phyloP scores from a whole-genome alignment of 92 coral and sea anemone genomes.

The Umimayanthus kanabou region DNA sequence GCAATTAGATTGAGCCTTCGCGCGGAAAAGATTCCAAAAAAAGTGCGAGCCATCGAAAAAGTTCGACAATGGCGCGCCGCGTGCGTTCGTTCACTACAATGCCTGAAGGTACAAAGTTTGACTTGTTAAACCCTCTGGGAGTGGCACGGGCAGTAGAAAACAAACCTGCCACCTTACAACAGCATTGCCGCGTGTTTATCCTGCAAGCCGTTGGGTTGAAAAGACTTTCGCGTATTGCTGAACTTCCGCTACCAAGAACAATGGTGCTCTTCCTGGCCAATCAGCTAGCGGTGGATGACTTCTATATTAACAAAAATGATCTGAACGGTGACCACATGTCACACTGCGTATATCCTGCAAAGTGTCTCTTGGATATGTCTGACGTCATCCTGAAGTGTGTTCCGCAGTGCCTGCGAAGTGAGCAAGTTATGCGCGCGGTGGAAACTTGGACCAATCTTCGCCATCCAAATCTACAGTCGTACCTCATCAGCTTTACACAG shows the following conservation, averaged over 20 bases:
- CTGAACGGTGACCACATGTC: constrained; percentile 79
- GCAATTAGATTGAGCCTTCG: constrained; percentile 8
- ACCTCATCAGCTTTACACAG: constrained; percentile 69
- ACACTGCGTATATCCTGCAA: constrained; percentile 94
- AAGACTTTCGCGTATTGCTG: constrained; percentile 80
- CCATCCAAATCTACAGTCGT: constrained; percentile 82
- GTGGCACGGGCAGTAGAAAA: constrained; percentile 39
- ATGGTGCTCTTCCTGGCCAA: constrained; percentile 82
- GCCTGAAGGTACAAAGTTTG: constrained; percentile 65
- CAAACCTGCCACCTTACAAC: constrained; percentile 65
- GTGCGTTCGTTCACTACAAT: constrained; percentile 74
- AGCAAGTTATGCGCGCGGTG: constrained; percentile 69
- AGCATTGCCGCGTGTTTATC: constrained; percentile 83
- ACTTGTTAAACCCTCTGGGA: constrained; percentile 71
- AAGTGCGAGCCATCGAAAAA: not conserved
- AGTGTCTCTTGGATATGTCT: constrained; percentile 92
- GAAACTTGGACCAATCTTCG: constrained; percentile 73
- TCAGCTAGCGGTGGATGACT: constrained; percentile 85
- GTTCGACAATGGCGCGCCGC: constrained; percentile 74
- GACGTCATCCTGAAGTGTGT: constrained; percentile 87
- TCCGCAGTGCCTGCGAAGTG: constrained; percentile 70
- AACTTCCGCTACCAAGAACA: constrained; percentile 89
- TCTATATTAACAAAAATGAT: constrained; percentile 84
- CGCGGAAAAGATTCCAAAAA: constrained; percentile 4
- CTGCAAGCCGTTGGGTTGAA: constrained; percentile 89